Evolutionary conservation across 2,797 vertebrate genomes (phyloP).

Genomic region (Chiroxiphia lanceolata): DNA sequence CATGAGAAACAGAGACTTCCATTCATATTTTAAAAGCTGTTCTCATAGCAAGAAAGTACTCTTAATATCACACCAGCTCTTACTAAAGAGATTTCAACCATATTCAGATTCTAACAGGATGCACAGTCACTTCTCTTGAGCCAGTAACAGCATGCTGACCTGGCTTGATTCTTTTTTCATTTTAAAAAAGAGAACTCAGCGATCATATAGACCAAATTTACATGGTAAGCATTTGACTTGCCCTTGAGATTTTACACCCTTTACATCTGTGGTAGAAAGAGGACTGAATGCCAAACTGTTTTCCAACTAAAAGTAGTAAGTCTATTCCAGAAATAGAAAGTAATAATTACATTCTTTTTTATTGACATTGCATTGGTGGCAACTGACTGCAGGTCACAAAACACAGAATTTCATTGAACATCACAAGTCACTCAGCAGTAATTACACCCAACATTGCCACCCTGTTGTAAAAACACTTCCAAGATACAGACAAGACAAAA

Average conservation of each 20-base stretch:
- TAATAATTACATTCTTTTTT: too few species aligned
- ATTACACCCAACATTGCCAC: not conserved
- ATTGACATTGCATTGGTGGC: not conserved
- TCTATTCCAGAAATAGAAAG: not conserved
- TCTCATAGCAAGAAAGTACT: not conserved
- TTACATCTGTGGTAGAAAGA: not conserved
- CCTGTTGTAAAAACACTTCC: not conserved
- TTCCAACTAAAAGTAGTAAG: not conserved
- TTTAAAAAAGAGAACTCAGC: not conserved
- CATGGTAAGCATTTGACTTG: not conserved
- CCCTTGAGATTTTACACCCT: not conserved
- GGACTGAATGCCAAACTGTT: not conserved
- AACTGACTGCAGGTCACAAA: not conserved
- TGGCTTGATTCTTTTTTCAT: not conserved
- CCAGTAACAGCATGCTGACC: not conserved
- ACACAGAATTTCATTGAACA: not conserved
- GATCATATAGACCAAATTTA: not conserved
- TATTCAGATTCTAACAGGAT: not conserved
- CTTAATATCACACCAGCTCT: not conserved
- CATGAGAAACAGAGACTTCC: not conserved
- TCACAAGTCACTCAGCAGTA: not conserved
- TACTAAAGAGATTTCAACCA: not conserved
- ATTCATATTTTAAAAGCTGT: not conserved
- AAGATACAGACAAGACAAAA: not conserved
- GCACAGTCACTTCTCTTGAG: not conserved